Conservation (phyloP, 2,888 invertebrate genomes). For the Cerastoderma edule region DNA sequence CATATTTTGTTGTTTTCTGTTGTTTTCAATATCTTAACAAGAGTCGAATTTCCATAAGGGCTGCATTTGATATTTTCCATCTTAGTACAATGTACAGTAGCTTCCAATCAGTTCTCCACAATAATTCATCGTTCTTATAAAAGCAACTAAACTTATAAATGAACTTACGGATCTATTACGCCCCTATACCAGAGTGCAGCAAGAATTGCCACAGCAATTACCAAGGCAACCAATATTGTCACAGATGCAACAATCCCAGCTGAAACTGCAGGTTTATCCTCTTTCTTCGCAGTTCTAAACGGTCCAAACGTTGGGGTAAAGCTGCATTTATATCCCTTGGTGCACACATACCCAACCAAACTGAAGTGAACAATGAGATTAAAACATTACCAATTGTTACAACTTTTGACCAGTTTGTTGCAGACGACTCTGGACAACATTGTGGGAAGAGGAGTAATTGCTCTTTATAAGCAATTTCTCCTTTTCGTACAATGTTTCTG, state of each 20-base stretch:
- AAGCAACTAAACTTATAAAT: neutral
- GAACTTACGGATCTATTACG: slow-evolving; percentile 47
- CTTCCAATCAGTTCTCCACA: too few relatives aligned
- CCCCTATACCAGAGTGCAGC: slow-evolving; percentile 35
- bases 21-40: too few relatives aligned
- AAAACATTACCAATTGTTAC: too few relatives aligned
- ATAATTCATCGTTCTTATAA: too few relatives aligned
- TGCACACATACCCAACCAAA: slow-evolving; percentile 38
- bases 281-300: slow-evolving; percentile 12
- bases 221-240: slow-evolving; percentile 13
- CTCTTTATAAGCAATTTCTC: neutral
- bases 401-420: too few relatives aligned
- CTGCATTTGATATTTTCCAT: too few relatives aligned
- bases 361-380: slow-evolving; percentile 29
- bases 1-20: too few relatives aligned
- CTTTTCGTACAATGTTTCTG: neutral
- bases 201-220: slow-evolving; percentile 14
- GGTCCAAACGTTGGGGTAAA: slow-evolving; percentile 23
- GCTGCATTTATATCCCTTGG: slow-evolving; percentile 22
- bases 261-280: neutral
- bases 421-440: neutral
- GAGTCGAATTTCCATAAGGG: too few relatives aligned
- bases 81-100: too few relatives aligned
- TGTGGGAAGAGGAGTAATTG: neutral
- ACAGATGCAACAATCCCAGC: slow-evolving; percentile 8